A percentile compares a stretch with the other conserved stretches of the same genome.
Conservation (phyloP, 2,113 vertebrate species). For the Podiceps cristatus region DNA sequence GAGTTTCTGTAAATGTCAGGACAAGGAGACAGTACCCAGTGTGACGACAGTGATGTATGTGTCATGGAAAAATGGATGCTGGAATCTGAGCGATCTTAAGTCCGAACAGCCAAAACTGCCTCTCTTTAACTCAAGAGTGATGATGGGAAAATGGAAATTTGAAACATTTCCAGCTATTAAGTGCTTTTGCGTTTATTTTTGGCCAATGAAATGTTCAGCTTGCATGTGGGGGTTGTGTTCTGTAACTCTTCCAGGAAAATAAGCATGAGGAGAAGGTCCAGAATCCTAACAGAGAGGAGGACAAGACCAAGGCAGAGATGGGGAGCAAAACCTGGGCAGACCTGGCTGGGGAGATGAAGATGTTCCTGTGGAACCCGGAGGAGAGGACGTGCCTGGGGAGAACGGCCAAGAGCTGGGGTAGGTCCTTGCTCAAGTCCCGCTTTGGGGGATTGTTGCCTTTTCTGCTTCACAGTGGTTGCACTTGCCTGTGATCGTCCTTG, state of each 20-base stretch:
- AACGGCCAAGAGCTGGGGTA: constrained; percentile 95
- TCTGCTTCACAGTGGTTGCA: neutral
- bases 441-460: neutral
- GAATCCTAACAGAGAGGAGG: constrained; percentile 76
- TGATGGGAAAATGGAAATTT: constrained; percentile 74
- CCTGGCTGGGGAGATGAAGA: constrained; percentile 83
- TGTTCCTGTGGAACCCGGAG: constrained; percentile 93
- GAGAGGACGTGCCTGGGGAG: constrained; percentile 93
- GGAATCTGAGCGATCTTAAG: neutral
- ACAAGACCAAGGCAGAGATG: constrained; percentile 35
- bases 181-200: constrained; percentile 69
- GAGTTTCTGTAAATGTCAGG: neutral
- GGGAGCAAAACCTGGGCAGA: constrained; percentile 81
- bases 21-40: neutral
- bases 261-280: constrained; percentile 85
- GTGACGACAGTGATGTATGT: neutral
- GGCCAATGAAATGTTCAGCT: constrained; percentile 63
- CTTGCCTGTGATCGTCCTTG: neutral
- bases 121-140: constrained; percentile 59
- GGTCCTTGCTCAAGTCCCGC: constrained; percentile 71
- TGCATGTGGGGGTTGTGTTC: constrained; percentile 50
- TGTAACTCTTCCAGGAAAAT: constrained; percentile 83
- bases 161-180: constrained; percentile 72
- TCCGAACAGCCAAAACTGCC: constrained; percentile 28
- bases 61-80: constrained; percentile 46